Conservation (phyloP, 2,888 invertebrate species). For the Electrophaes corylata region DNA sequence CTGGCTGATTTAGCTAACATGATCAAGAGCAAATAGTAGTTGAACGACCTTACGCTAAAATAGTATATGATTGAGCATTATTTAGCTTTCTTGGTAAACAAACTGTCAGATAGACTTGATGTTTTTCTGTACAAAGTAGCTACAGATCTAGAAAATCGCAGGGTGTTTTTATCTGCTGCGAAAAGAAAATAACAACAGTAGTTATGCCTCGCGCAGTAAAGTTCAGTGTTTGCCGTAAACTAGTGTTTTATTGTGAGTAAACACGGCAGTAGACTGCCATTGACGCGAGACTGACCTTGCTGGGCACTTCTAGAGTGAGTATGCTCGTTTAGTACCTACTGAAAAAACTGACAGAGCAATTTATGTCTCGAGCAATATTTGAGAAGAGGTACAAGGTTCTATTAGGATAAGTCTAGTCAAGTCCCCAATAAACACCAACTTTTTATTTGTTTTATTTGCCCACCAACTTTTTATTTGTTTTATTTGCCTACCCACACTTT, state of each 20-base stretch:
- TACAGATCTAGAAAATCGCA: conserved; percentile 1
- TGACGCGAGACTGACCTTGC: conserved; percentile 54
- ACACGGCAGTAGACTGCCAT: conserved; percentile 59
- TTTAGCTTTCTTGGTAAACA: not conserved
- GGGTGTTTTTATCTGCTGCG: conserved; percentile 16
- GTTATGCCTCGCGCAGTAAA: conserved; percentile 21
- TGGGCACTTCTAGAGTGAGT: conserved; percentile 50
- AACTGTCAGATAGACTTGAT: not conserved
- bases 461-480: too few species aligned
- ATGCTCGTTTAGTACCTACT: conserved; percentile 29
- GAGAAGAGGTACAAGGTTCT: not conserved
- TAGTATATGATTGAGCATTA: not conserved
- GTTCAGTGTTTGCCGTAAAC: conserved; percentile 58
- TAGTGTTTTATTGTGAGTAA: conserved; percentile 66
- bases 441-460: too few species aligned
- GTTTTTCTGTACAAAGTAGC: not conserved
- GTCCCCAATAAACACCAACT: too few species aligned
- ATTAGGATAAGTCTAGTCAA: too few species aligned
- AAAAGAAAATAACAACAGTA: conserved; percentile 16
- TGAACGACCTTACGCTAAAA: not conserved
- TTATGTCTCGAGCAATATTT: conserved; percentile 4
- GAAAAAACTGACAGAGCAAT: conserved; percentile 10
- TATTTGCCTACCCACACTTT: too few species aligned
- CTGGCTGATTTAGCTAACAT: too few species aligned
- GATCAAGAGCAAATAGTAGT: not conserved